These are phyloP conservation scores for Melanerpes aurifrons DNA, from an alignment of 2,113 vertebrate species.

Conservation along the genomic window DNA sequence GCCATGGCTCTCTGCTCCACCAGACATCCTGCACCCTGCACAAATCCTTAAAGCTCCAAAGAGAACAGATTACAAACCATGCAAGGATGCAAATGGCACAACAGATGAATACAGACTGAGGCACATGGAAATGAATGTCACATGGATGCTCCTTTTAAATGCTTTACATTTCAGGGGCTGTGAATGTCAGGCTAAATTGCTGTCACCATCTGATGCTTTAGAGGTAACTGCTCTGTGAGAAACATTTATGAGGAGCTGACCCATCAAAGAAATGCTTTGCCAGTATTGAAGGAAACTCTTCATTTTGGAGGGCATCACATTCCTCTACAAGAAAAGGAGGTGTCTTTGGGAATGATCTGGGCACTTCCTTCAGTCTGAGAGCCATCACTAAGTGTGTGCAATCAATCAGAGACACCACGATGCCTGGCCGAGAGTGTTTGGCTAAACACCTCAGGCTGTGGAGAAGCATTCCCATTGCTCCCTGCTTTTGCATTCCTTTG, in stretches of 20 bases:
- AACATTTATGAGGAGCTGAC: not conserved
- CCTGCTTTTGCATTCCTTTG: not conserved
- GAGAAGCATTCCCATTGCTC: not conserved
- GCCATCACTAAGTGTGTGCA: not conserved
- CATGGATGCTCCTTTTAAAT: not conserved
- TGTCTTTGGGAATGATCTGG: not conserved
- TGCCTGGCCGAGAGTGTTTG: not conserved
- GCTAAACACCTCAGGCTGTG: not conserved
- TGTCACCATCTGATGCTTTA: not conserved
- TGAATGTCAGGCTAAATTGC: not conserved
- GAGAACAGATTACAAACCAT: conserved; percentile 10
- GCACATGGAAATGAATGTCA: conserved; percentile 41
- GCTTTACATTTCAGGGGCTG: not conserved
- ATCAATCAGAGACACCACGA: not conserved
- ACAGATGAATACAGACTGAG: conserved; percentile 19
- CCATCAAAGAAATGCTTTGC: not conserved
- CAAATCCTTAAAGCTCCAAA: not conserved
- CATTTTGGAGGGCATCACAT: not conserved
- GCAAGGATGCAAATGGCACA: conserved; percentile 36
- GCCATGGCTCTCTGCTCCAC: not conserved
- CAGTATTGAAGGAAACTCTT: not conserved
- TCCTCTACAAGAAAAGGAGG: not conserved
- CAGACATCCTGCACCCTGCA: not conserved
- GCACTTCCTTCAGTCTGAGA: not conserved
- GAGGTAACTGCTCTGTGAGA: not conserved